These are phyloP conservation scores for Branchinecta lynchi DNA, from an alignment of 1,140 invertebrate species.

Conservation along the genomic window DNA sequence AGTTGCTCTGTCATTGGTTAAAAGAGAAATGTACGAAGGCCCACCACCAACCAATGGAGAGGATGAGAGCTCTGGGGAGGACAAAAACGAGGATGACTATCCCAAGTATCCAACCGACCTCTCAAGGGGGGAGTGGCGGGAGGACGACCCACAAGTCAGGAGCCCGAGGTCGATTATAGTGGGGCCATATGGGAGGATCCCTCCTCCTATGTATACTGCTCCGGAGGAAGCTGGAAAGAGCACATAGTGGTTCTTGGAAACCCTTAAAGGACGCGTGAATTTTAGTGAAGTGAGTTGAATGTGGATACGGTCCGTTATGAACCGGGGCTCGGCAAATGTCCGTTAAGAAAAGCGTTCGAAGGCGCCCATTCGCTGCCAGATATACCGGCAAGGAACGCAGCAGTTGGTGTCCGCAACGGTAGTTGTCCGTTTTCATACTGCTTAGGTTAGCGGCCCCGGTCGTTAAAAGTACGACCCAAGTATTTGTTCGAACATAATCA, in stretches of 20 bases:
- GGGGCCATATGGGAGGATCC: background rate
- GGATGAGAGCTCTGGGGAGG: background rate
- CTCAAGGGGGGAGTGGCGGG: background rate
- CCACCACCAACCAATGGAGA: background rate
- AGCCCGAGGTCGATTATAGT: constrained; percentile 3
- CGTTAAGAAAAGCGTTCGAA: too few relatives aligned
- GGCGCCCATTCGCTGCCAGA: too few relatives aligned
- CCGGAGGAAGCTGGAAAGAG: constrained; percentile 2
- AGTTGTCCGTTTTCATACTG: too few relatives aligned
- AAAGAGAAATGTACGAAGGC: constrained; percentile 2
- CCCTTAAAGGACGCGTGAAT: too few relatives aligned
- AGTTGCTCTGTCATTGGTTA: background rate
- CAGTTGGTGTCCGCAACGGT: too few relatives aligned
- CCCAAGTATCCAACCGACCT: background rate
- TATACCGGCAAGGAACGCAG: too few relatives aligned
- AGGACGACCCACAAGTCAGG: constrained; percentile 5
- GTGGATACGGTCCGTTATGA: too few relatives aligned
- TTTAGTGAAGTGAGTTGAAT: too few relatives aligned
- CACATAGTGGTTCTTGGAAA: background rate
- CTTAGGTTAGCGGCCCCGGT: too few relatives aligned
- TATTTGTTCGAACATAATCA: too few relatives aligned
- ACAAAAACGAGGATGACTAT: background rate
- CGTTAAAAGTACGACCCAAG: too few relatives aligned
- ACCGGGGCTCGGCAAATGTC: too few relatives aligned
- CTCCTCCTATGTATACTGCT: background rate